Percentiles rank a stretch among this genome's conserved stretches.
Evolutionary conservation across 2,797 vertebrate genomes (phyloP).

Genomic region (Xenopus petersii): DNA sequence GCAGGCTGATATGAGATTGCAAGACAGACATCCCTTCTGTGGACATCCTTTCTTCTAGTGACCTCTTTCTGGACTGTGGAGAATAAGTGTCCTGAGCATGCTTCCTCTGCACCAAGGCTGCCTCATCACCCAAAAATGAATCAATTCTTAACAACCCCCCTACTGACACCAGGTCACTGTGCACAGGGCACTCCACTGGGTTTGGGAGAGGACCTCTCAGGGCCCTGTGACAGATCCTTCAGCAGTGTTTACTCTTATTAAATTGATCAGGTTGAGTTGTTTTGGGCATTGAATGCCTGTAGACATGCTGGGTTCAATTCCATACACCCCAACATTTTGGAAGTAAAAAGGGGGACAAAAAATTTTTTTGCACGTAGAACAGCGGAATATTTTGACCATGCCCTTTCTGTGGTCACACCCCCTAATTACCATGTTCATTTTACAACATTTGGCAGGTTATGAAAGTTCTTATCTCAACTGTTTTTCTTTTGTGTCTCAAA

Average conservation of each 20-base stretch:
- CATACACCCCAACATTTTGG: no score
- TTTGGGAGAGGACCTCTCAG: slow-evolving; percentile 14
- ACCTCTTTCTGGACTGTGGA: not conserved
- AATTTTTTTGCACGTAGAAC: no score
- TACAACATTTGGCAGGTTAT: no score
- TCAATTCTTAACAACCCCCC: slow-evolving; percentile 42
- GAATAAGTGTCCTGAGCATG: not conserved
- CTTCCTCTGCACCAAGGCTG: not conserved
- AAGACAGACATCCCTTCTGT: not conserved
- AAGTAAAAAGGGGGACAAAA: no score
- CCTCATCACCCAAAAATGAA: slow-evolving; percentile 25
- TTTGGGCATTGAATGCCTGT: slow-evolving; percentile 40
- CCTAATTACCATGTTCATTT: no score
- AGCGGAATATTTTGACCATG: no score
- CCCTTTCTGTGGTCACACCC: no score
- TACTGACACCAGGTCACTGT: slow-evolving; percentile 30
- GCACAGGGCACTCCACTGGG: slow-evolving; percentile 17
- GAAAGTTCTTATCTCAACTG: no score
- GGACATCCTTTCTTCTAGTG: not conserved
- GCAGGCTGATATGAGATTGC: not conserved
- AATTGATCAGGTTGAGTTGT: slow-evolving; percentile 42
- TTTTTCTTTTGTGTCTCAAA: no score
- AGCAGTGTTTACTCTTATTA: slow-evolving; percentile 43
- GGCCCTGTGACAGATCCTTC: slow-evolving; percentile 29
- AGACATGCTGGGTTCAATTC: slow-evolving; percentile 34